phyloP scores from a whole-genome alignment of 2,113 vertebrate species.

The Calidris pygmaea region DNA sequence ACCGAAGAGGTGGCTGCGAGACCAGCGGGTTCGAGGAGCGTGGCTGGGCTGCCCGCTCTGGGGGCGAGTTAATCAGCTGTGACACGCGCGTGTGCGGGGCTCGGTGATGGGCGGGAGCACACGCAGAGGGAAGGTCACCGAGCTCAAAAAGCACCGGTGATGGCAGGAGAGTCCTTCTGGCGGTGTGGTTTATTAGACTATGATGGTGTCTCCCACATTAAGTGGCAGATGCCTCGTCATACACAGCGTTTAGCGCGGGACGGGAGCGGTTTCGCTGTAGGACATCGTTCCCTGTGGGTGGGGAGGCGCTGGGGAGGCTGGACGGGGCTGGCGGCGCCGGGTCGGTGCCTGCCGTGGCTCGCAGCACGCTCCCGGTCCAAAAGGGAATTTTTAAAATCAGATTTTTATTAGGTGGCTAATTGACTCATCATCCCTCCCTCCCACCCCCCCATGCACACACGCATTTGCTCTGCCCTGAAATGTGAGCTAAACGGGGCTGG shows the following conservation, averaged over 20 bases:
- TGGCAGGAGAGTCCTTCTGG: neutral
- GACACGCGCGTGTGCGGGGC: neutral
- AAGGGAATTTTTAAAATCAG: neutral
- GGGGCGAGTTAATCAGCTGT: neutral
- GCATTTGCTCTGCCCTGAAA: constrained; percentile 44
- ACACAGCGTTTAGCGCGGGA: neutral
- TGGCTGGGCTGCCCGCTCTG: neutral
- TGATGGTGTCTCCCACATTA: neutral
- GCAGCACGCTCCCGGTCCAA: rapidly evolving
- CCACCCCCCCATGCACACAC: neutral
- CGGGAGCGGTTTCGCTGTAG: neutral
- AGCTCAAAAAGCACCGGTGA: neutral
- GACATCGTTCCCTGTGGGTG: neutral
- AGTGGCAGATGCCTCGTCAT: neutral
- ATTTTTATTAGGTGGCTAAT: constrained; percentile 19
- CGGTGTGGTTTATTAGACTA: neutral
- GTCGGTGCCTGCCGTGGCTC: neutral
- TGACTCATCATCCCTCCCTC: neutral
- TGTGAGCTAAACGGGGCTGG: neutral
- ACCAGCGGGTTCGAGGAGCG: neutral
- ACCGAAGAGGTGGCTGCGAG: neutral
- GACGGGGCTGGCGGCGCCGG: neutral
- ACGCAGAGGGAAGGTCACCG: rapidly evolving
- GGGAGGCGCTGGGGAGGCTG: neutral
- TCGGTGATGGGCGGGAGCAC: neutral